These are phyloP conservation scores for Gymnoscelis rufifasciata DNA, from an alignment of 2,888 invertebrate genomes.

Conservation along the genomic window DNA sequence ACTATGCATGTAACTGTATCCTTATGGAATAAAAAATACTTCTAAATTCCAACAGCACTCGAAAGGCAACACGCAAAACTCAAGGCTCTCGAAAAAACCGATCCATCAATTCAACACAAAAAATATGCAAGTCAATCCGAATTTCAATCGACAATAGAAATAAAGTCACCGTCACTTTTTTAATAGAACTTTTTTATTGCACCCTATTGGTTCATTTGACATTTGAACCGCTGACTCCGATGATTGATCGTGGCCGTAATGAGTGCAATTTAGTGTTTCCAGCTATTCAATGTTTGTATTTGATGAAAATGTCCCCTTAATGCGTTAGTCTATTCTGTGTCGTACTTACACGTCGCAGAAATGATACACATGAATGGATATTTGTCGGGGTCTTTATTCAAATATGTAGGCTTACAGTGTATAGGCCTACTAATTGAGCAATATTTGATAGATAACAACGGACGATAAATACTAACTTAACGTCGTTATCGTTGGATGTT, in stretches of 20 bases:
- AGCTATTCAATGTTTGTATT: constrained; percentile 64
- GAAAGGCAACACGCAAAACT: constrained; percentile 56
- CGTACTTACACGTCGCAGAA: too few relatives aligned
- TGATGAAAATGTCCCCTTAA: constrained; percentile 40
- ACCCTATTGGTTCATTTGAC: constrained; percentile 76
- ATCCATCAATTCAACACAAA: constrained; percentile 80
- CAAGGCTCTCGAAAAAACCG: constrained; percentile 65
- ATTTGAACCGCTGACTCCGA: constrained; percentile 77
- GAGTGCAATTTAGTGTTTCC: constrained; percentile 76
- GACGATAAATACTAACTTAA: too few relatives aligned
- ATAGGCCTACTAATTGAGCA: too few relatives aligned
- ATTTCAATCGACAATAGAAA: constrained; percentile 78
- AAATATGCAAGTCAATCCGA: constrained; percentile 79
- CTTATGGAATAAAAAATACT: too few relatives aligned
- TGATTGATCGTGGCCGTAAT: constrained; percentile 77
- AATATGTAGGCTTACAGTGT: too few relatives aligned
- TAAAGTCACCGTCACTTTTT: constrained; percentile 79
- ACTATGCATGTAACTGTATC: too few relatives aligned
- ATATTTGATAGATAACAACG: too few relatives aligned
- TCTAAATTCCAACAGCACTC: constrained; percentile 41
- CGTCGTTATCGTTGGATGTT: too few relatives aligned
- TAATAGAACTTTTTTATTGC: constrained; percentile 77
- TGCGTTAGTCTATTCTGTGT: not conserved
- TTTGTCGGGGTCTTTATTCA: too few relatives aligned
- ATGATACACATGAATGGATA: too few relatives aligned